Percentiles rank a stretch among this genome's conserved stretches.
Conservation (phyloP, 1,140 invertebrate genomes). For the Megathymus violae region DNA sequence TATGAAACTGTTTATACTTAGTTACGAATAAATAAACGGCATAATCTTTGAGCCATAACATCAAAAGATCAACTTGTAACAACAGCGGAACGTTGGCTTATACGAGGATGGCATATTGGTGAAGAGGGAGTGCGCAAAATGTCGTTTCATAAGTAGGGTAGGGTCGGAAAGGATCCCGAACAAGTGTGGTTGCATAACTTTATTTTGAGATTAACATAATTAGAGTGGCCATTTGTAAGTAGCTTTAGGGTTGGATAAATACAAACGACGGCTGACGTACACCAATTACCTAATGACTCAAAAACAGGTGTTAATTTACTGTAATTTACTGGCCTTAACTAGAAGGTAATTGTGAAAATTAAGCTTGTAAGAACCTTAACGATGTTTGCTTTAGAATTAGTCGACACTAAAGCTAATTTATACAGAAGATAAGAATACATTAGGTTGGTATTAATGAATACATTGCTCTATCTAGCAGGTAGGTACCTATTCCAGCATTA, state of each 20-base stretch:
- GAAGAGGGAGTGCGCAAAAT: slow-evolving; percentile 62
- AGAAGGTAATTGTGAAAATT: slow-evolving; percentile 15
- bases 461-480: slow-evolving; percentile 29
- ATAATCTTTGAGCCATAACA: slow-evolving; percentile 14
- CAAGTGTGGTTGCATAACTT: slow-evolving; percentile 78
- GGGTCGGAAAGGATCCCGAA: slow-evolving; percentile 56
- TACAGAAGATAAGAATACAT: neutral
- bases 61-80: slow-evolving; percentile 35
- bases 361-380: neutral
- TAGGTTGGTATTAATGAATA: slow-evolving; percentile 23
- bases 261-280: slow-evolving; percentile 47
- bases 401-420: neutral
- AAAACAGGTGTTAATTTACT: slow-evolving; percentile 58
- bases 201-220: slow-evolving; percentile 82
- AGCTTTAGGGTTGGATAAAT: slow-evolving; percentile 57
- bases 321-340: slow-evolving; percentile 38
- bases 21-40: neutral
- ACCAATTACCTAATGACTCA: slow-evolving; percentile 49
- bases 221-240: slow-evolving; percentile 59
- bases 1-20: too few relatives aligned
- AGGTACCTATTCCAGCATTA: too few relatives aligned
- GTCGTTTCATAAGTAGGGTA: slow-evolving; percentile 63
- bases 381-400: neutral
- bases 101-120: slow-evolving; percentile 47
- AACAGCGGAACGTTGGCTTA: slow-evolving; percentile 41